Percentiles rank a stretch among this genome's conserved stretches.
Conservation (phyloP, 2,797 vertebrate genomes). For the Argyrosomus regius region DNA sequence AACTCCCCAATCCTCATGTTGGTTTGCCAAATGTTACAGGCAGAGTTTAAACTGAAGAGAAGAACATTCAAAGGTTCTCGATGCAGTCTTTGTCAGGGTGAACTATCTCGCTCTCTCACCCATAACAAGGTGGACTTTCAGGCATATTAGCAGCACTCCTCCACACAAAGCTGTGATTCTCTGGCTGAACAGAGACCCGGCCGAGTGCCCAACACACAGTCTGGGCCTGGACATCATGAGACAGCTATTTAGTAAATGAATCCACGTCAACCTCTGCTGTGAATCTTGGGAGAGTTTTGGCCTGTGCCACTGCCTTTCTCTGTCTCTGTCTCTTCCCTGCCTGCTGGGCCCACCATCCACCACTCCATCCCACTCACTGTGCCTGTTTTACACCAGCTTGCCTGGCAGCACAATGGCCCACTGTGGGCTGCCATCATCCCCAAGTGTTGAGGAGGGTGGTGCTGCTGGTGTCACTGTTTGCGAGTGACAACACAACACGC, state of each 20-base stretch:
- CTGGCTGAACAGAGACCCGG: constrained; percentile 31
- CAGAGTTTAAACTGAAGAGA: not conserved
- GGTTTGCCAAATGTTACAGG: constrained; percentile 12
- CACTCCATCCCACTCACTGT: constrained; percentile 31
- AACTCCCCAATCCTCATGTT: not conserved
- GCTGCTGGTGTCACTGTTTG: not conserved
- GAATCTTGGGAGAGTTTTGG: constrained; percentile 33
- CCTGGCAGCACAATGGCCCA: constrained; percentile 69
- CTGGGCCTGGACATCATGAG: constrained; percentile 61
- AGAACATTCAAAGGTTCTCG: constrained; percentile 17
- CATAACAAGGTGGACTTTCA: constrained; percentile 38
- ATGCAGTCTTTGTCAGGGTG: constrained; percentile 12
- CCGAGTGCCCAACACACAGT: constrained; percentile 31
- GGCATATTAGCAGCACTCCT: constrained; percentile 37
- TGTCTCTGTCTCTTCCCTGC: constrained; percentile 3
- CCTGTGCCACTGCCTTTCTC: not conserved
- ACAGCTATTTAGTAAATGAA: constrained; percentile 60
- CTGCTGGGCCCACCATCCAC: constrained; percentile 31
- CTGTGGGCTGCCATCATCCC: constrained; percentile 40
- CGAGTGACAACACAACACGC: constrained; percentile 13
- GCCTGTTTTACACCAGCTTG: constrained; percentile 46
- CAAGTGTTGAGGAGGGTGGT: not conserved
- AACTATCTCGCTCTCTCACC: not conserved
- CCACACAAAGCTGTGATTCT: constrained; percentile 65
- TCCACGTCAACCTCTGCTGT: constrained; percentile 43